Conservation (phyloP, 2,797 vertebrate species). For the Spinibarbus caldwelli region DNA sequence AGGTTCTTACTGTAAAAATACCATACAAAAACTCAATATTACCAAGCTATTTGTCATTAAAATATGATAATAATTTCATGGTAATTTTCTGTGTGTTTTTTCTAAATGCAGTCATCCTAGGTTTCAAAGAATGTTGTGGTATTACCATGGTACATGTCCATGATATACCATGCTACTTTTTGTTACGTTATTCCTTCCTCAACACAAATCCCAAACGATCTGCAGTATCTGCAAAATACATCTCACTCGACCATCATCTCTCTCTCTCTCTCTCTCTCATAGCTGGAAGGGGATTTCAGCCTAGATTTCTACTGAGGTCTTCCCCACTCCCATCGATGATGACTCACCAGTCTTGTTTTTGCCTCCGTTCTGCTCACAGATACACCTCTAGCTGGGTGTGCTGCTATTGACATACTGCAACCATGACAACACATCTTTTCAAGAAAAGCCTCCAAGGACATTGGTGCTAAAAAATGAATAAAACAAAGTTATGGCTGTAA, state of each 20-base stretch:
- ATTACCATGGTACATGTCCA: neutral
- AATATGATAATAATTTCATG: neutral
- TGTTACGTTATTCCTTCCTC: conserved; percentile 1
- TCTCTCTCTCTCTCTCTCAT: conserved; percentile 54
- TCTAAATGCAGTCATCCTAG: neutral
- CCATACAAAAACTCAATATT: neutral
- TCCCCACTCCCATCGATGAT: conserved; percentile 59
- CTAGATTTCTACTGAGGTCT: conserved; percentile 61
- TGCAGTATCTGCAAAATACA: neutral
- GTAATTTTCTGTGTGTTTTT: neutral
- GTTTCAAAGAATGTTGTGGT: neutral
- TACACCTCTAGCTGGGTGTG: conserved; percentile 42
- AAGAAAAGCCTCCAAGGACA: conserved; percentile 21
- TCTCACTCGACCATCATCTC: conserved; percentile 4
- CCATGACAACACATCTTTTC: conserved; percentile 34
- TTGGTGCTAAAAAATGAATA: neutral
- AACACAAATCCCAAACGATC: neutral
- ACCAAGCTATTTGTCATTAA: too few species aligned
- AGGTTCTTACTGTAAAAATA: neutral
- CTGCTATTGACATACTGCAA: conserved; percentile 43
- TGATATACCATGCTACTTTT: neutral
- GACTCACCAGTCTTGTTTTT: conserved; percentile 47
- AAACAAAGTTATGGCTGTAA: conserved; percentile 22
- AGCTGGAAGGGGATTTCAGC: conserved; percentile 59
- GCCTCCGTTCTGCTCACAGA: conserved; percentile 45